Evolutionary conservation across 2,797 vertebrate species (phyloP), one percentile per base, ranked within the genome.

Genomic region (Melanitta fusca): DNA sequence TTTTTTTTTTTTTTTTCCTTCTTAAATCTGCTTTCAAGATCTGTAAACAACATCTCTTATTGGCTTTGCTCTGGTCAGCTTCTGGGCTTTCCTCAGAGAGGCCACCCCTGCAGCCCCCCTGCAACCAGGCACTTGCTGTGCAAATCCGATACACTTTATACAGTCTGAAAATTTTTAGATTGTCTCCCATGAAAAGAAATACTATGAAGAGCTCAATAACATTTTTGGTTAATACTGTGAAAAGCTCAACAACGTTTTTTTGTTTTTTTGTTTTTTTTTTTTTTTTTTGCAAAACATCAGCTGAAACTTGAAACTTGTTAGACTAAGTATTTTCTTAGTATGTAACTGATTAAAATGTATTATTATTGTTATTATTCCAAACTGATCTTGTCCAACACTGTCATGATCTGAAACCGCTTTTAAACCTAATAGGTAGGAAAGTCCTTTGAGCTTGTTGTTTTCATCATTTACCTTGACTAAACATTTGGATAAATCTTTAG

Each of bases 401-500:
- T 12, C 73, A 49, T 16, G 8, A 58, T 54, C 60, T 71, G 43
- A 89, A 85, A 20, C 8, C 47, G 18, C 18, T 53, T 93, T 74
- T 91, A 91, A 91, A 85, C 13, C 10, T 28, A 77, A 30, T 3
- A 85, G 77, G 22, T 18, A 65, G 24, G 10, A 65, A 91, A 62
- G 51, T 66, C 41, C 32, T 92, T 74, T 58, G 72, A 92, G 49
- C 28, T 68, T 57, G 25, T 30, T 60, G 36, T 41, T n/a, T 74
- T 21, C 25, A 57, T 49, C 20, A 65, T 85, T 87, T 94, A n/a
- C 83, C 32, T 78, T 54, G 61, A 57, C 64, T 80, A 91, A 89
- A 80, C 25, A 71, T 93, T 62, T 89, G 77, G 56, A 81, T 81
- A 83, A 89, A 70, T 88, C 89, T 91, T 65, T 69, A 85, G 58